Percentiles rank a stretch among this genome's conserved stretches.
Evolutionary conservation across 2,797 vertebrate genomes (phyloP).

Genomic region (Acipenser ruthenus): DNA sequence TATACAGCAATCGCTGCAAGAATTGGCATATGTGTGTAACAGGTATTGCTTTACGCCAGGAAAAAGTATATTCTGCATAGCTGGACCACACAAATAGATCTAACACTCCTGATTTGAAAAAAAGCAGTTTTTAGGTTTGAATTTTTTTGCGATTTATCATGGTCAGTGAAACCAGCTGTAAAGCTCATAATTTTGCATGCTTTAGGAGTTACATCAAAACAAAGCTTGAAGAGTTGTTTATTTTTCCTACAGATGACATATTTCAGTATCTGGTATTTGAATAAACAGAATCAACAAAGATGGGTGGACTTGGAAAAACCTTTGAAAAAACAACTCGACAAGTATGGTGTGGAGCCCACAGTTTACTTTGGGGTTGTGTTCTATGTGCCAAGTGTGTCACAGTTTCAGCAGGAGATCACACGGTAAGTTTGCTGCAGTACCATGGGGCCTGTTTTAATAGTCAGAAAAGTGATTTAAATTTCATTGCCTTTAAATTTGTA

Average conservation of each 20-base stretch:
- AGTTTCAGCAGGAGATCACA: constrained; percentile 95
- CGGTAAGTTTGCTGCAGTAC: constrained; percentile 57
- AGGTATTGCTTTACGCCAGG: not conserved
- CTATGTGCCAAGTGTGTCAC: constrained; percentile 82
- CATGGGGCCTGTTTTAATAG: no score
- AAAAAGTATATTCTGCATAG: not conserved
- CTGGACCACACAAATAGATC: not conserved
- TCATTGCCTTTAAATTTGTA: no score
- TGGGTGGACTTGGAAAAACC: constrained; percentile 97
- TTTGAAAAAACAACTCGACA: constrained; percentile 96
- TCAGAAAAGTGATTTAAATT: no score
- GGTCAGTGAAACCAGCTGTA: not conserved
- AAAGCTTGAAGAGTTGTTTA: constrained; percentile 9
- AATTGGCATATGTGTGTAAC: not conserved
- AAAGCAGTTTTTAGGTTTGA: not conserved
- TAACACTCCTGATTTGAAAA: not conserved
- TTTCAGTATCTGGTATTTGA: constrained; percentile 97
- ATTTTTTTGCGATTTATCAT: not conserved
- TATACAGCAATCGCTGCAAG: not conserved
- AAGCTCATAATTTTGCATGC: constrained; percentile 12
- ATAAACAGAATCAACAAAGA: constrained; percentile 94
- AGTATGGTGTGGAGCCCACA: constrained; percentile 86
- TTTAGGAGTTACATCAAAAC: not conserved
- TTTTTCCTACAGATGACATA: constrained; percentile 70
- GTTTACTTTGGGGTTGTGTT: constrained; percentile 96